These are phyloP conservation scores for Calephelis perditalis DNA, from an alignment of 2,888 invertebrate species.

Conservation along the genomic window DNA sequence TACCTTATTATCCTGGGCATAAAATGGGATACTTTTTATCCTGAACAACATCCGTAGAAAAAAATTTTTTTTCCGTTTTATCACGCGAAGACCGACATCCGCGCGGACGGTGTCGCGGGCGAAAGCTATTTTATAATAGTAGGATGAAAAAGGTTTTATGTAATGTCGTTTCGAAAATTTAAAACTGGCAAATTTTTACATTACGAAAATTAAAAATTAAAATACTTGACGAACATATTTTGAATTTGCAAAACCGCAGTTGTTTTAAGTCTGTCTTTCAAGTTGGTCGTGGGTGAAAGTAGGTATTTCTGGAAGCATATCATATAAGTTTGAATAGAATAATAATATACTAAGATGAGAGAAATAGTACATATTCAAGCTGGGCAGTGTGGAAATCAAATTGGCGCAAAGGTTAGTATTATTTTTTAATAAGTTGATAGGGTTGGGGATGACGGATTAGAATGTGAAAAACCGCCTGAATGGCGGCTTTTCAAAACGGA, in stretches of 20 bases:
- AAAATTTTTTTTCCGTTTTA: no score
- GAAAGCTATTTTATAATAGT: no score
- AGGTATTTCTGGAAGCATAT: conserved; percentile 34
- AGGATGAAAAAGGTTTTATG: no score
- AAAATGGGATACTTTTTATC: no score
- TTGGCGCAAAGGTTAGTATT: conserved; percentile 63
- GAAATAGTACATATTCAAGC: conserved; percentile 90
- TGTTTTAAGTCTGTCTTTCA: conserved; percentile 53
- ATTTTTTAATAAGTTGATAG: not conserved
- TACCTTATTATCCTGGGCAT: no score
- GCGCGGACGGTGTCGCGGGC: no score
- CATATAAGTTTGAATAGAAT: conserved; percentile 35
- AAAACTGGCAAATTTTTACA: not conserved
- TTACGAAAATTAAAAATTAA: conserved; percentile 11
- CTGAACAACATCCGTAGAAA: no score
- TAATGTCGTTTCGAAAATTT: no score
- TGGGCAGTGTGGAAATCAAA: conserved; percentile 85
- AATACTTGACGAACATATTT: conserved; percentile 18
- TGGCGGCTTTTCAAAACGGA: no score
- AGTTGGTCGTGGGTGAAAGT: conserved; percentile 43
- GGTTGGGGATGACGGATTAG: no score
- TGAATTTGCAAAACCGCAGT: conserved; percentile 36
- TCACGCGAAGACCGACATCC: no score
- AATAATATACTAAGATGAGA: conserved; percentile 76
- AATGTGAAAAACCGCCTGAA: no score